Conservation (phyloP, 2,888 invertebrate species). For the Meta bourneti region DNA sequence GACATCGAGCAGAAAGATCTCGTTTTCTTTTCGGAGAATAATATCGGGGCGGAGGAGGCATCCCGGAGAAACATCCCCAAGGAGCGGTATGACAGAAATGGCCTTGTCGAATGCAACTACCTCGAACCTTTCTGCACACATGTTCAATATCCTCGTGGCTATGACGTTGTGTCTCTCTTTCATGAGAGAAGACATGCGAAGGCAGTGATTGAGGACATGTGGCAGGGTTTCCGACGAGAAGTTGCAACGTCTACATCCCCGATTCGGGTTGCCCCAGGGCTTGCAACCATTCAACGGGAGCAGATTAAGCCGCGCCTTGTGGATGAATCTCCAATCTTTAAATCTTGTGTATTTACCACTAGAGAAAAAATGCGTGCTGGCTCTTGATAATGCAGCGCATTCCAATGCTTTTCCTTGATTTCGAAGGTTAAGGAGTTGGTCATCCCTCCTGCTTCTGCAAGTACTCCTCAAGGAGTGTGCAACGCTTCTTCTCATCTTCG, state of each 20-base stretch:
- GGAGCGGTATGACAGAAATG: background rate
- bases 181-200: no score
- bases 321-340: background rate
- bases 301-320: background rate
- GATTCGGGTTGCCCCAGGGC: background rate
- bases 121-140: background rate
- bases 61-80: no score
- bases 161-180: background rate
- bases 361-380: background rate
- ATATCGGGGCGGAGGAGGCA: background rate
- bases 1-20: background rate
- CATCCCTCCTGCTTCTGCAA: no score
- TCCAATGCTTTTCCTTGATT: background rate
- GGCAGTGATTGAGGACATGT: background rate
- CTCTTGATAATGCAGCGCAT: background rate
- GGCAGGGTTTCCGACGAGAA: background rate
- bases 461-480: no score
- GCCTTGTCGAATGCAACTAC: background rate
- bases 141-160: background rate
- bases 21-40: background rate
- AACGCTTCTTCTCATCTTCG: background rate
- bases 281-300: background rate
- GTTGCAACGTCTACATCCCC: background rate
- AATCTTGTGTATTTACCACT: background rate
- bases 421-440: background rate